These are phyloP conservation scores for Cyphomyrus plagiostoma DNA, from an alignment of 2,113 vertebrate species.

Conservation along the genomic window DNA sequence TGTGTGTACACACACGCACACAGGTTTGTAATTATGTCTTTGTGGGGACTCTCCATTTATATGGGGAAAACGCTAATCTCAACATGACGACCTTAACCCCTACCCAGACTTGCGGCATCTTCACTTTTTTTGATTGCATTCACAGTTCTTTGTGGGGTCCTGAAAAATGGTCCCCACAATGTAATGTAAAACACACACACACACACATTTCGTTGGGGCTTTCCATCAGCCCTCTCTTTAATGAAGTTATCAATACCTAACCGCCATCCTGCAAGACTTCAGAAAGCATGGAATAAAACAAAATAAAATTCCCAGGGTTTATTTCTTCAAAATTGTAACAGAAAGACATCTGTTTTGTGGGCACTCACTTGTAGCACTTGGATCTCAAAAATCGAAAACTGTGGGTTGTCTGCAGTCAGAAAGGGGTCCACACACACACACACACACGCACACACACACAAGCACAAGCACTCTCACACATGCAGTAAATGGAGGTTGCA, in stretches of 20 bases:
- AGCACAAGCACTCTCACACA: not conserved
- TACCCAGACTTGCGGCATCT: not conserved
- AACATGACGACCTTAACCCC: not conserved
- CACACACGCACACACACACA: not conserved
- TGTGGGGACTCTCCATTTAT: not conserved
- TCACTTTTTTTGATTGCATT: not conserved
- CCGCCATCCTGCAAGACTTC: not conserved
- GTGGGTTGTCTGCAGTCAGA: not conserved
- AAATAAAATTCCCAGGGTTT: not conserved
- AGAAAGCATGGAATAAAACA: not conserved
- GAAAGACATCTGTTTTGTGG: not conserved
- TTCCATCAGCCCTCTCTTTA: not conserved
- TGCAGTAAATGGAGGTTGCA: not conserved
- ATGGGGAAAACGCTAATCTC: not conserved
- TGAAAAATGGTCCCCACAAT: not conserved
- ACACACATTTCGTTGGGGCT: not conserved
- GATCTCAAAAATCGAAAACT: not conserved
- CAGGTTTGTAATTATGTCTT: not conserved
- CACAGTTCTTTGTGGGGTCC: not conserved
- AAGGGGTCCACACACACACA: not conserved
- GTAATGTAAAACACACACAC: not conserved
- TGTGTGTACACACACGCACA: not conserved
- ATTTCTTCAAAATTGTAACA: not conserved
- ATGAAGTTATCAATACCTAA: not conserved
- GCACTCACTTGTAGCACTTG: no score